Conservation (phyloP, 1,140 invertebrate genomes). For the Polypedilum pembai region DNA sequence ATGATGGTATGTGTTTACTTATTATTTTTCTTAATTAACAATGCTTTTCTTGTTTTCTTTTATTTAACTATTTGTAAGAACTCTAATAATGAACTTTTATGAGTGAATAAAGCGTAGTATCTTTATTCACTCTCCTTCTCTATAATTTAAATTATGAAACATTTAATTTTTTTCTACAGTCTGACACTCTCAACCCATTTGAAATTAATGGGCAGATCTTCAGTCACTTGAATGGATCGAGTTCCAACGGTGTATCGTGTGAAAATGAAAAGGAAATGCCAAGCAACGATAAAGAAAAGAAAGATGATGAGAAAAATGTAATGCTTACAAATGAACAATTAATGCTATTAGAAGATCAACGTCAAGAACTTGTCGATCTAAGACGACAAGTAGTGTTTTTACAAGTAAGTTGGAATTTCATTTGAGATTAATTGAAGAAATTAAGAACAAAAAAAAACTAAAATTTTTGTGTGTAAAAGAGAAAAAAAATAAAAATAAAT, state of each 20-base stretch:
- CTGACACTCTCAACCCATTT: conserved; percentile 82
- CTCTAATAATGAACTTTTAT: no score
- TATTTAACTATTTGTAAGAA: no score
- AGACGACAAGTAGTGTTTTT: conserved; percentile 67
- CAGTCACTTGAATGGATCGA: conserved; percentile 47
- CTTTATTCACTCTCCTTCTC: no score
- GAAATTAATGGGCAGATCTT: conserved; percentile 70
- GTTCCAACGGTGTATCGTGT: background rate
- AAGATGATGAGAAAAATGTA: conserved; percentile 49
- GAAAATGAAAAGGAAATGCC: conserved; percentile 30
- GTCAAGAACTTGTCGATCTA: conserved; percentile 64
- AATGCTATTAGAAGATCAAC: conserved; percentile 47
- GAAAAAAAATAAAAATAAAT: no score
- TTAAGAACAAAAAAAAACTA: no score
- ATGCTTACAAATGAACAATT: conserved; percentile 46
- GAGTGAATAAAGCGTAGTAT: no score
- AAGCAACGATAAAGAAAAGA: conserved; percentile 43
- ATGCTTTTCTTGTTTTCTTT: no score
- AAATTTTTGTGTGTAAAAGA: background rate
- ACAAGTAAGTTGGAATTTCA: conserved; percentile 48
- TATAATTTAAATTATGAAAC: no score
- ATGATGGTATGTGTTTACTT: conserved; percentile 51
- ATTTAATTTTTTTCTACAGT: conserved; percentile 43
- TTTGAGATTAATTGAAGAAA: background rate
- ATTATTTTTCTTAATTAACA: conserved; percentile 33